Evolutionary conservation across 2,113 vertebrate genomes (phyloP).

Genomic region (Erpornis zantholeuca): DNA sequence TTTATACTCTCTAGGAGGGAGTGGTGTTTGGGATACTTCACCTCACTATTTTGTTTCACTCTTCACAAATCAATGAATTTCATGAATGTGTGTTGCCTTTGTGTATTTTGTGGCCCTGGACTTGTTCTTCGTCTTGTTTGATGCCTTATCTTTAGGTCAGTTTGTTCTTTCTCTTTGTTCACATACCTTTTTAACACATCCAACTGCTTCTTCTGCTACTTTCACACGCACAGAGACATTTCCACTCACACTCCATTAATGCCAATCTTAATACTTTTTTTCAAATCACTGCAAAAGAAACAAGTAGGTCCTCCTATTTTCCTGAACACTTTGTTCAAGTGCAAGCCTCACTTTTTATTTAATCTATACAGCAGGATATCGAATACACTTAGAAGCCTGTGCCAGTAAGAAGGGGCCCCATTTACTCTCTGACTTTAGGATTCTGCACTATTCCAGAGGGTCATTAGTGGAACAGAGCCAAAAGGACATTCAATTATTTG

Average conservation of each 20-base stretch:
- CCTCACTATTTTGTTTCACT: neutral
- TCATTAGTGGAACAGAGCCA: constrained; percentile 70
- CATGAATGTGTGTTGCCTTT: neutral
- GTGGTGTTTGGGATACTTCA: neutral
- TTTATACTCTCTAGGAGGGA: neutral
- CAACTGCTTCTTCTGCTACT: neutral
- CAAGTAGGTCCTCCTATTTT: neutral
- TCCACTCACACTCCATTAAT: neutral
- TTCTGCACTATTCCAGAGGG: constrained; percentile 46
- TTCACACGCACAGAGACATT: neutral
- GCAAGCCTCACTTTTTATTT: neutral
- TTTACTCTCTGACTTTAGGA: constrained; percentile 44
- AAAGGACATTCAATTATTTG: constrained; percentile 64
- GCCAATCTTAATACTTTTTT: neutral
- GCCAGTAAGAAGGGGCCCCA: neutral
- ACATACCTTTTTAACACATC: neutral
- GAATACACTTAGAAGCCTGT: neutral
- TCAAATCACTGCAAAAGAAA: neutral
- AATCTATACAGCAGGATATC: neutral
- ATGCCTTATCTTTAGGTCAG: neutral
- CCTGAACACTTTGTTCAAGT: neutral
- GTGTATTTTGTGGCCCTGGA: neutral
- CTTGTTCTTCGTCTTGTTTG: neutral
- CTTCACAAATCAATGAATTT: neutral
- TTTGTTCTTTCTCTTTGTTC: neutral